Percentiles rank a stretch among this genome's conserved stretches.
phyloP scores from a whole-genome alignment of 2,797 vertebrate species.

The Carapus acus region DNA sequence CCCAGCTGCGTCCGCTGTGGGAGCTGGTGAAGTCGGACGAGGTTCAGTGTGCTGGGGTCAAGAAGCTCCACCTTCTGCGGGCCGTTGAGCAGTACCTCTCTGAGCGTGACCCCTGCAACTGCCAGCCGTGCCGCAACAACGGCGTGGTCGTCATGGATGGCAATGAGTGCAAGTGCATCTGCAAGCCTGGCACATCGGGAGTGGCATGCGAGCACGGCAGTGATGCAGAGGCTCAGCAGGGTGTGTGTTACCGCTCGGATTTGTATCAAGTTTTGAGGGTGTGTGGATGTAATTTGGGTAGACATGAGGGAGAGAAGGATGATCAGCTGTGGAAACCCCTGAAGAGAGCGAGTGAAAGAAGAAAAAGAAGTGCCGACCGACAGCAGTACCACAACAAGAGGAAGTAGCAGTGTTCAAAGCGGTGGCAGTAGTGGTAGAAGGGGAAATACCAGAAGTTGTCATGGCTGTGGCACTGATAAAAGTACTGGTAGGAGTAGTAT shows the following conservation, averaged over 20 bases:
- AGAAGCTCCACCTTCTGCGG: constrained; percentile 74
- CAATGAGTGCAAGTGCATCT: constrained; percentile 75
- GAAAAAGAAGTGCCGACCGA: too few species aligned
- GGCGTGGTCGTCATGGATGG: constrained; percentile 64
- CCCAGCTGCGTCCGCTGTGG: constrained; percentile 76
- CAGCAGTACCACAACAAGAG: too few species aligned
- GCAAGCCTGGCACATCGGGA: constrained; percentile 77
- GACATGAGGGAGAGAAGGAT: too few species aligned
- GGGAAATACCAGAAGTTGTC: too few species aligned
- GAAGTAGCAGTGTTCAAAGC: too few species aligned
- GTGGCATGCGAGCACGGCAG: constrained; percentile 73
- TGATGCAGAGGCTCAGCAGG: constrained; percentile 67
- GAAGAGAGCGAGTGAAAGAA: too few species aligned
- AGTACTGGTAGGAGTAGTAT: too few species aligned
- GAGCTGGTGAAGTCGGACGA: constrained; percentile 83
- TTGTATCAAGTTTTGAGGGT: neutral
- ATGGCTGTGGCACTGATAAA: too few species aligned
- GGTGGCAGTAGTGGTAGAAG: too few species aligned
- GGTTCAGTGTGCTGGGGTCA: constrained; percentile 81
- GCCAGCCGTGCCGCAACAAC: constrained; percentile 79
- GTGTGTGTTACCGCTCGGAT: constrained; percentile 49
- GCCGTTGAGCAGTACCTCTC: constrained; percentile 79
- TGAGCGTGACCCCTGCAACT: constrained; percentile 80
- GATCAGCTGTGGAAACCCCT: too few species aligned
- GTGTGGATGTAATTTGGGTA: too few species aligned